phyloP scores from a whole-genome alignment of 2,797 vertebrate species.

The Anomalospiza imberbis region DNA sequence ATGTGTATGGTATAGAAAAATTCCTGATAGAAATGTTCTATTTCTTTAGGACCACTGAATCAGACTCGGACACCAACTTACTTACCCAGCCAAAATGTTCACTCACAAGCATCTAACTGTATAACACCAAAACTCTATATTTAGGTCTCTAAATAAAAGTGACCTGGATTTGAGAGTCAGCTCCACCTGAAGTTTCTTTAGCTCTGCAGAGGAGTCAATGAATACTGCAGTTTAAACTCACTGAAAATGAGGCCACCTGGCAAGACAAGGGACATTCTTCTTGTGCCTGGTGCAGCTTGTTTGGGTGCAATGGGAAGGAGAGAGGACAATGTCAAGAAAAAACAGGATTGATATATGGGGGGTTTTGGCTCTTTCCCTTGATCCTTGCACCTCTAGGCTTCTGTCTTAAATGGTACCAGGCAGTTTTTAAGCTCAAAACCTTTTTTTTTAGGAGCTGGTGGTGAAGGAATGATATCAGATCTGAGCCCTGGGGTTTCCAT shows the following conservation, averaged over 20 bases:
- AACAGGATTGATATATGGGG: background rate
- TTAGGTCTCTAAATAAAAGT: conserved; percentile 2
- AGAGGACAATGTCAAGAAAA: background rate
- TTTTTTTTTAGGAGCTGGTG: background rate
- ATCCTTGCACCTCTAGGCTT: background rate
- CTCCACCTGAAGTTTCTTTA: background rate
- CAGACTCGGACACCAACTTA: background rate
- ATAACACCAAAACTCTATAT: background rate
- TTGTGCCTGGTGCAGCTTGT: background rate
- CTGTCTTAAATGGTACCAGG: background rate
- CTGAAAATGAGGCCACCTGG: background rate
- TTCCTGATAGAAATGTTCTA: background rate
- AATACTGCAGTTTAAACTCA: background rate
- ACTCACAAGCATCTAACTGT: background rate
- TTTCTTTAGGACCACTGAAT: background rate
- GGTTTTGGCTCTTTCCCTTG: background rate
- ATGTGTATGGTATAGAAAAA: background rate
- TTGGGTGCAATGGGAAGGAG: background rate
- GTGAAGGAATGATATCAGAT: background rate
- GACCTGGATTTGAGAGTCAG: conserved; percentile 6
- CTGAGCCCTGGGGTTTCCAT: background rate
- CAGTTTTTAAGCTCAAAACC: background rate
- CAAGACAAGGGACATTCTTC: background rate
- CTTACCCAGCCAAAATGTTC: background rate
- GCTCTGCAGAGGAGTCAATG: background rate